Evolutionary conservation across 2,113 vertebrate genomes (phyloP).

Genomic region (Phrynosoma blainvillii): DNA sequence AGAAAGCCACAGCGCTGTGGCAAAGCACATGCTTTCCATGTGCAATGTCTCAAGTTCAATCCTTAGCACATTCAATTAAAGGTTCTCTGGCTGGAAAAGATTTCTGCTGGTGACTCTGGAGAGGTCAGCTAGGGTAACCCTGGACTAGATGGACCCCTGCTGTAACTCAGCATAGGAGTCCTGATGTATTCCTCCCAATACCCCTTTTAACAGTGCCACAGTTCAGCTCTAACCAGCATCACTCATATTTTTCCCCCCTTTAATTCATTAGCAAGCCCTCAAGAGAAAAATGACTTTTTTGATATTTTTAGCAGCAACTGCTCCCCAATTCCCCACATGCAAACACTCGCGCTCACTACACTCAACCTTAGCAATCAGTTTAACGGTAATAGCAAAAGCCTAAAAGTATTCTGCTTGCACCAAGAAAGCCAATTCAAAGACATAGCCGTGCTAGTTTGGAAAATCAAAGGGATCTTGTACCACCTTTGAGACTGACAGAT

Average conservation of each 20-base stretch:
- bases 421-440: not conserved
- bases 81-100: not conserved
- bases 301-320: slow-evolving; percentile 24
- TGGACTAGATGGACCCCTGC: not conserved
- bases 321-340: not conserved
- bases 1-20: not conserved
- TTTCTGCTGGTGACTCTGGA: not conserved
- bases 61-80: not conserved
- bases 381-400: not conserved
- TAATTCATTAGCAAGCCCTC: slow-evolving; percentile 22
- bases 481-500: no score
- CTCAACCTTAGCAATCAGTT: slow-evolving; percentile 4
- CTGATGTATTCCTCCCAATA: not conserved
- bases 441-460: no score
- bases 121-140: not conserved
- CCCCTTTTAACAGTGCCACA: slow-evolving; percentile 1
- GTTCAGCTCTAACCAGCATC: not conserved
- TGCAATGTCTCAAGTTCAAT: not conserved
- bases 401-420: not conserved
- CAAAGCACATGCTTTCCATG: not conserved
- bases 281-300: slow-evolving; percentile 3
- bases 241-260: not conserved
- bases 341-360: not conserved
- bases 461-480: no score
- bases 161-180: not conserved